Conservation (phyloP, 1,140 invertebrate species). For the Drosophila bipectinata region DNA sequence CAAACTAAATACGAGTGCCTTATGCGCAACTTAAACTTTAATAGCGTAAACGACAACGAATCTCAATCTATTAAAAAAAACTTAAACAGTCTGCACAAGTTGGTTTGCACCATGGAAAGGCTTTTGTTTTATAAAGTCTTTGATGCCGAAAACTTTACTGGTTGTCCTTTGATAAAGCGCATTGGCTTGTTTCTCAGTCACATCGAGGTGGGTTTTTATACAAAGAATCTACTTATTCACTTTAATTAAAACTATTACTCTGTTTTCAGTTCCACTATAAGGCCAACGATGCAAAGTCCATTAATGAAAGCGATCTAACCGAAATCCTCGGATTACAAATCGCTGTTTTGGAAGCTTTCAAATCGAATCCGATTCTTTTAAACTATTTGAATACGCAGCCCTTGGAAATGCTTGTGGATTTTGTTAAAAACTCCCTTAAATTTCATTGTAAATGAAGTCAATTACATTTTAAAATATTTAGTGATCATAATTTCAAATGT, state of each 20-base stretch:
- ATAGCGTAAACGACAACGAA: conserved; percentile 40
- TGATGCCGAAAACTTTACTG: conserved; percentile 34
- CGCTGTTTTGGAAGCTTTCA: conserved; percentile 55
- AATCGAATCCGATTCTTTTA: conserved; percentile 38
- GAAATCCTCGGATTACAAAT: conserved; percentile 57
- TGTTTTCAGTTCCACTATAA: conserved; percentile 56
- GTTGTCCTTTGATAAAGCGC: conserved; percentile 72
- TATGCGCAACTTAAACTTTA: conserved; percentile 66
- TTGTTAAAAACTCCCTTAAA: conserved; percentile 49
- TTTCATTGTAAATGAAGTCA: conserved; percentile 38
- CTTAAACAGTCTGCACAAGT: conserved; percentile 45
- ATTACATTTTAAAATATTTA: neutral
- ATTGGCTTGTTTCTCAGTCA: conserved; percentile 75
- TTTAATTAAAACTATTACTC: neutral
- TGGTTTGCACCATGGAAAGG: conserved; percentile 63
- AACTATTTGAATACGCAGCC: conserved; percentile 69
- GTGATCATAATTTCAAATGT: neutral
- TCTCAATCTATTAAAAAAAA: conserved; percentile 47
- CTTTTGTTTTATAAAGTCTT: conserved; percentile 75
- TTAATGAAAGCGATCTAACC: conserved; percentile 48
- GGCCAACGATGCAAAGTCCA: conserved; percentile 6
- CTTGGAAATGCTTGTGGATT: conserved; percentile 68
- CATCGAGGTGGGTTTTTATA: conserved; percentile 45
- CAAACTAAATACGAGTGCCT: conserved; percentile 71
- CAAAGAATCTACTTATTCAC: too few species aligned